phyloP scores from a whole-genome alignment of 2,888 invertebrate species.

The Halocaridina rubra region DNA sequence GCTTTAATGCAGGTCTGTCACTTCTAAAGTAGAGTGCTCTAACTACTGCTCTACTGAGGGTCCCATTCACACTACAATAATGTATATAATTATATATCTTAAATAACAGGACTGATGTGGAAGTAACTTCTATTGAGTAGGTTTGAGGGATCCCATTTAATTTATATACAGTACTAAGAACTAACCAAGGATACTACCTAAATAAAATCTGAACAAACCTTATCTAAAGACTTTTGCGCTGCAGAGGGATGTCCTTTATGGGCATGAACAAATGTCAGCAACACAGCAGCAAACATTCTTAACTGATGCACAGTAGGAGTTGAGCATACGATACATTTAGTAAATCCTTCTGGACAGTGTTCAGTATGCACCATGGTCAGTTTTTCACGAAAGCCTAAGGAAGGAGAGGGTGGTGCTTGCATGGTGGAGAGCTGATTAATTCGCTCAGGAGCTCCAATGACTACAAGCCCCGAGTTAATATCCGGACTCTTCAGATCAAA shows the following conservation, averaged over 20 bases:
- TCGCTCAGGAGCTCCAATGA: constrained; percentile 5
- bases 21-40: too few species aligned
- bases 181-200: too few species aligned
- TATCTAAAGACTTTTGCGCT: too few species aligned
- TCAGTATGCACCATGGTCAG: background rate
- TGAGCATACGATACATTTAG: constrained; percentile 17
- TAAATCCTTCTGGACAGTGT: background rate
- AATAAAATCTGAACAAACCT: too few species aligned
- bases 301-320: constrained; percentile 37
- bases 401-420: constrained; percentile 10
- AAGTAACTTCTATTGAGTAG: too few species aligned
- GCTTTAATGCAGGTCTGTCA: too few species aligned
- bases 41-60: too few species aligned
- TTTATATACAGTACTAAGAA: too few species aligned
- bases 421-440: background rate
- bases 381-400: background rate
- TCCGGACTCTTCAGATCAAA: background rate
- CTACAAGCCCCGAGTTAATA: background rate
- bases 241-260: background rate
- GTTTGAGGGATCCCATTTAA: too few species aligned
- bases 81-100: too few species aligned
- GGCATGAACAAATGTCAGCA: constrained; percentile 24
- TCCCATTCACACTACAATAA: too few species aligned
- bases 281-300: constrained; percentile 9
- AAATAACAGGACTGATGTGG: too few species aligned